Percentiles rank a stretch among this genome's conserved stretches.
Evolutionary conservation across 2,113 vertebrate genomes (phyloP).

Genomic region (Hyperopisus bebe): DNA sequence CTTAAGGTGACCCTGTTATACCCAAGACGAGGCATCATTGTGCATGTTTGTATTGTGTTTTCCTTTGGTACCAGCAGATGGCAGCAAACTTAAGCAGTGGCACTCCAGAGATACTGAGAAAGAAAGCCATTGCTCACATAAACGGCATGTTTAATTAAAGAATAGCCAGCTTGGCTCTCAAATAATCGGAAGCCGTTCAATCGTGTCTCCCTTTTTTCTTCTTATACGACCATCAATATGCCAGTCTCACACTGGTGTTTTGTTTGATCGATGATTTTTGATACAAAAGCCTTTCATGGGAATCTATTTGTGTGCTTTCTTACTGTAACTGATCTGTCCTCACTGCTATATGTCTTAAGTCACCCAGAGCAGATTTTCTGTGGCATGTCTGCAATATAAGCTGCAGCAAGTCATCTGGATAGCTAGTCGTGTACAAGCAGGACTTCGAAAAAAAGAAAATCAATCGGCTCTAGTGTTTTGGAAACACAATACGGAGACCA

Average conservation of each 20-base stretch:
- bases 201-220: background rate
- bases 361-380: background rate
- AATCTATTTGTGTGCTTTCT: background rate
- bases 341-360: background rate
- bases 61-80: background rate
- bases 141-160: background rate
- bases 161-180: background rate
- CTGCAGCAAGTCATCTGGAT: background rate
- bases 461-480: background rate
- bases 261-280: background rate
- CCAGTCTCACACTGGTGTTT: background rate
- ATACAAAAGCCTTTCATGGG: background rate
- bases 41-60: background rate
- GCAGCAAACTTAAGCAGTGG: slow-evolving; percentile 38
- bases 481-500: background rate
- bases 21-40: background rate
- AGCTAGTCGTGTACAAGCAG: background rate
- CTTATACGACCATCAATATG: background rate
- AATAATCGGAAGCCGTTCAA: background rate
- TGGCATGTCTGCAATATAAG: background rate
- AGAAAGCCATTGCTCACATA: slow-evolving; percentile 18
- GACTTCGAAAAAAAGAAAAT: background rate
- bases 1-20: background rate
- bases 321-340: background rate
- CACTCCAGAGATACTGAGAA: slow-evolving; percentile 40